These are phyloP conservation scores for Octopus bimaculoides DNA, from an alignment of 1,140 invertebrate genomes.

Conservation along the genomic window DNA sequence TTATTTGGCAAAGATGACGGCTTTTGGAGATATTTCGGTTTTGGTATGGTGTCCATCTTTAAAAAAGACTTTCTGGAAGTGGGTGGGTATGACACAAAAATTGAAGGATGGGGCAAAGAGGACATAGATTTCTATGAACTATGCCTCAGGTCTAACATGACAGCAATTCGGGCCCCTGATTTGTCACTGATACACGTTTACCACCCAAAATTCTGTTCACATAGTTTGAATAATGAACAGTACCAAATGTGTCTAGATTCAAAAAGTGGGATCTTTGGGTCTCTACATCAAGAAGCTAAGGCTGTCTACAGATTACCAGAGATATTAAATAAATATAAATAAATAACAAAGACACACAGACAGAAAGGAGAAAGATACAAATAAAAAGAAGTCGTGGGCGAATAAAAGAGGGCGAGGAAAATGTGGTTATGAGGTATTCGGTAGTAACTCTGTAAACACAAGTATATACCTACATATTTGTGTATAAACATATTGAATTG, in stretches of 20 bases:
- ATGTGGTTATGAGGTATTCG: too few relatives aligned
- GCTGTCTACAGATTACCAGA: too few relatives aligned
- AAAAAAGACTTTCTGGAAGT: background rate
- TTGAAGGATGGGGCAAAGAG: background rate
- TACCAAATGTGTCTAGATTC: background rate
- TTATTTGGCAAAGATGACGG: background rate
- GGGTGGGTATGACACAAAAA: background rate
- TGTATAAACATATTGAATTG: too few relatives aligned
- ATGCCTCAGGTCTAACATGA: background rate
- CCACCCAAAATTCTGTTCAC: background rate
- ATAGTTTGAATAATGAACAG: background rate
- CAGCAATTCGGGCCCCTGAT: background rate
- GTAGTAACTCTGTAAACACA: too few relatives aligned
- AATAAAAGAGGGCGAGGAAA: too few relatives aligned
- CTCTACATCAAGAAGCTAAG: too few relatives aligned
- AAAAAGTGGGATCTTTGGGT: background rate
- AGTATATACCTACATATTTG: too few relatives aligned
- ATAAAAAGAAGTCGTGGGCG: too few relatives aligned
- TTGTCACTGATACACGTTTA: background rate
- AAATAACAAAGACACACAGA: too few relatives aligned
- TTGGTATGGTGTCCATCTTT: background rate
- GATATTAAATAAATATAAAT: too few relatives aligned
- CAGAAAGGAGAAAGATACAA: too few relatives aligned
- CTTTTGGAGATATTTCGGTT: conserved; percentile 4
- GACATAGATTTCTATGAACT: background rate